Conservation (phyloP, 2,113 vertebrate species). For the Lepus europaeus region DNA sequence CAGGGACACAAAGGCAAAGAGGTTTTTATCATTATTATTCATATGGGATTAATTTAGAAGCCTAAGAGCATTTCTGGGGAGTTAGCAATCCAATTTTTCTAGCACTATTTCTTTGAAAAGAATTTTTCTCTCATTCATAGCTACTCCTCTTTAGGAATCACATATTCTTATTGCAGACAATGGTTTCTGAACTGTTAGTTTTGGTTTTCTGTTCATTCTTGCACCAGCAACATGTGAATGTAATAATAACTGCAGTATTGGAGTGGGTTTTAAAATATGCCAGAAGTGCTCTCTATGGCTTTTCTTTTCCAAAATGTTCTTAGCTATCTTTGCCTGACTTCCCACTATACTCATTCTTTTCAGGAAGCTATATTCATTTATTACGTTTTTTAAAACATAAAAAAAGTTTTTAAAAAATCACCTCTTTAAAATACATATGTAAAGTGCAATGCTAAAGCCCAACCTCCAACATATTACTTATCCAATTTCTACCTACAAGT, state of each 20-base stretch:
- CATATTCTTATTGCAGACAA: neutral
- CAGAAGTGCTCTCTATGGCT: neutral
- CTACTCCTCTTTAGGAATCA: neutral
- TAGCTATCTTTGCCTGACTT: neutral
- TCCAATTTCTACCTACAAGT: neutral
- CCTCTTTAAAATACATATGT: neutral
- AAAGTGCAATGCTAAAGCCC: neutral
- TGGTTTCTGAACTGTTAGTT: neutral
- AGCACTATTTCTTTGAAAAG: neutral
- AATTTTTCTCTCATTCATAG: neutral
- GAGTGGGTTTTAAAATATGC: neutral
- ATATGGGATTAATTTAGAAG: neutral
- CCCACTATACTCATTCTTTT: neutral
- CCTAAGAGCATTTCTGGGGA: neutral
- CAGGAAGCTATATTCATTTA: neutral
- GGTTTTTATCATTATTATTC: neutral
- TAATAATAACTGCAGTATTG: neutral
- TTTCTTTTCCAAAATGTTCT: neutral
- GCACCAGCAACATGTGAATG: neutral
- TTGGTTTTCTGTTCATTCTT: neutral
- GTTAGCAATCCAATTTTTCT: neutral
- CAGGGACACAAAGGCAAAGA: neutral
- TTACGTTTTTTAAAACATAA: constrained; percentile 3
- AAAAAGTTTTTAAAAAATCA: neutral
- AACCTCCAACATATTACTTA: neutral